Evolutionary conservation across 1,140 invertebrate species (phyloP), one percentile per base, ranked within the genome.

Genomic region (Diploscapter pachys): DNA sequence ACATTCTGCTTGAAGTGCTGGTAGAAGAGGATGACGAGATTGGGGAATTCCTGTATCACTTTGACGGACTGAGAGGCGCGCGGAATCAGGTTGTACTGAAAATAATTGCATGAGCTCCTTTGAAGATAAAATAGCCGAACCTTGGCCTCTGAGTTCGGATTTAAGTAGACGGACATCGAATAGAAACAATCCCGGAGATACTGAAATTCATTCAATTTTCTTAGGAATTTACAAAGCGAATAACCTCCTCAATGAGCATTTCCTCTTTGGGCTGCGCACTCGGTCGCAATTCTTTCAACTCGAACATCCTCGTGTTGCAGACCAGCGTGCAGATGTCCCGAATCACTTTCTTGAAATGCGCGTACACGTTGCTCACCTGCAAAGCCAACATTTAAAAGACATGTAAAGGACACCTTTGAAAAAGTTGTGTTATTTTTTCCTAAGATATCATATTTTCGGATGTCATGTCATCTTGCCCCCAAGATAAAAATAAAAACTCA

Each of bases 11-110:
- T 74, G 56, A 64, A 65, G 48, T 74, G 65, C 31, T 74, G 73
- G 57, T 68, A 78, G 65, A 78, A 62, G 50, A 65, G 71, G 56
- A 78, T 73, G 62, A 78, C 59, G 51, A 78, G 63, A 8, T 59
- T 70, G 3, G 64, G 75, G 6, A 78, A n/a, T 50, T 78, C 76
- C 5, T 52, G 4, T 3, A 78, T 52, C 5, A 78, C 72, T 55
- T 78, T 78, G 2, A 67, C 61, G 9, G 71, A 74, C 49, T 73
- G 69, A 54, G 53, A 54, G n/a, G 66, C 72, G 4, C 75, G 63
- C 11, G 76, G 76, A 52, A 78, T 78, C 65, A 78, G 3, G 11
- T 50, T 78, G 53, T 54, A 72, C 52, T 76, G 56, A 9, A 75
- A 5, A n/a, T 3, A n/a, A 50, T 53, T 31, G 51, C 52, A 53